Conservation (phyloP, 2,113 vertebrate species). For the Bufo gargarizans region DNA sequence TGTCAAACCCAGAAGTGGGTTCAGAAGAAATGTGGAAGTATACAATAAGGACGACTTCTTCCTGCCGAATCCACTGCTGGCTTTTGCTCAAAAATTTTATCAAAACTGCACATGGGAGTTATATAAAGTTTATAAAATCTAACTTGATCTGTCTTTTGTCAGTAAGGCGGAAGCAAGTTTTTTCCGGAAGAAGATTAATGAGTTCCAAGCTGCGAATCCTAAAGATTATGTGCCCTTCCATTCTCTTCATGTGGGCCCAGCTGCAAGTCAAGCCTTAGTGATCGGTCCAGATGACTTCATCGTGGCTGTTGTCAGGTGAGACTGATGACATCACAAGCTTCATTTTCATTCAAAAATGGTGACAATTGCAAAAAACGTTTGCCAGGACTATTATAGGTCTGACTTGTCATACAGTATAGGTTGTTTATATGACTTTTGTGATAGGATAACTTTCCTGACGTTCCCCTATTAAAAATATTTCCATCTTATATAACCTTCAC, state of each 20-base stretch:
- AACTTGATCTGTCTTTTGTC: slow-evolving; percentile 27
- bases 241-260: slow-evolving; percentile 71
- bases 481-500: background rate
- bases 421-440: background rate
- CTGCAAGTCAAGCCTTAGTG: slow-evolving; percentile 88
- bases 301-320: slow-evolving; percentile 90
- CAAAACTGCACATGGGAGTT: background rate
- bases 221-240: slow-evolving; percentile 73
- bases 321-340: background rate
- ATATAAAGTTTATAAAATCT: background rate
- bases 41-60: no score
- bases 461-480: background rate
- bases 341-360: background rate
- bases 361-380: background rate
- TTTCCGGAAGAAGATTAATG: slow-evolving; percentile 86
- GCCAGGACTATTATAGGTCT: background rate
- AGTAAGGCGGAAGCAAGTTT: slow-evolving; percentile 85
- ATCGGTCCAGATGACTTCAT: slow-evolving; percentile 97
- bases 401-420: background rate
- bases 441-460: background rate
- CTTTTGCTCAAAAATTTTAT: no score
- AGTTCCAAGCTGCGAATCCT: slow-evolving; percentile 77
- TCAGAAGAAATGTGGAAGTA: no score
- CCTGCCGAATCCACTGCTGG: no score
- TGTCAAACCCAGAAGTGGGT: no score